Percentiles rank a stretch among this genome's conserved stretches.
phyloP scores from a whole-genome alignment of 2,797 vertebrate genomes.

The Zalophus californianus region DNA sequence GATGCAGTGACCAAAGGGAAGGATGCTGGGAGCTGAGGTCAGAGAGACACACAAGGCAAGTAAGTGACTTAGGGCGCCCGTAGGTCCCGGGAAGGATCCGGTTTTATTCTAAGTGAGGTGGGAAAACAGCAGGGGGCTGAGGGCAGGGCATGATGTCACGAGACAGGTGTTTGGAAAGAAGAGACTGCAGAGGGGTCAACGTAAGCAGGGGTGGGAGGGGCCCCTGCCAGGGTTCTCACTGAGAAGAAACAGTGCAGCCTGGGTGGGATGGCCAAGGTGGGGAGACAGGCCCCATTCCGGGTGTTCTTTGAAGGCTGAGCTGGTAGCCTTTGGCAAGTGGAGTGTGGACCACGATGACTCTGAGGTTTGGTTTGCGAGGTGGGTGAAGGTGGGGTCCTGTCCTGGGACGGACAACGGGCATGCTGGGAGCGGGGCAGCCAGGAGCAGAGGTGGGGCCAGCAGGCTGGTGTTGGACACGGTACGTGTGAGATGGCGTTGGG shows the following conservation, averaged over 20 bases:
- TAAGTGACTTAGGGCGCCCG: background rate
- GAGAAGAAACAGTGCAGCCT: background rate
- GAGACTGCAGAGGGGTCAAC: background rate
- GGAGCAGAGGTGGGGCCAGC: background rate
- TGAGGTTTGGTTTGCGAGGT: background rate
- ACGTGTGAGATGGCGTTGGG: accelerated
- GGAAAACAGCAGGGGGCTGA: accelerated
- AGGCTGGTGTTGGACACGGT: background rate
- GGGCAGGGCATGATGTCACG: accelerated
- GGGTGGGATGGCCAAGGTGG: background rate
- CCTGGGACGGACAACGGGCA: background rate
- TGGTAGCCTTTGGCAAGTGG: background rate
- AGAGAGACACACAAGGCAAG: background rate
- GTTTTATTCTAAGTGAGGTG: background rate
- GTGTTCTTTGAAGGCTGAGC: background rate
- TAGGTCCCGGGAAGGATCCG: background rate
- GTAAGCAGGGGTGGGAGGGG: background rate
- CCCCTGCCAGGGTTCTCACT: background rate
- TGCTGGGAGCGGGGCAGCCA: too few species aligned
- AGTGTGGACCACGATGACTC: background rate
- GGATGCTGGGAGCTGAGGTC: background rate
- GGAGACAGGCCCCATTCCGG: accelerated
- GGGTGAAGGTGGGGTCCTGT: background rate
- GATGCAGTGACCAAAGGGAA: too few species aligned
- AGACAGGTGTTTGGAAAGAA: accelerated